Conservation (phyloP, 2,888 invertebrate species). For the Melanophora roralis region DNA sequence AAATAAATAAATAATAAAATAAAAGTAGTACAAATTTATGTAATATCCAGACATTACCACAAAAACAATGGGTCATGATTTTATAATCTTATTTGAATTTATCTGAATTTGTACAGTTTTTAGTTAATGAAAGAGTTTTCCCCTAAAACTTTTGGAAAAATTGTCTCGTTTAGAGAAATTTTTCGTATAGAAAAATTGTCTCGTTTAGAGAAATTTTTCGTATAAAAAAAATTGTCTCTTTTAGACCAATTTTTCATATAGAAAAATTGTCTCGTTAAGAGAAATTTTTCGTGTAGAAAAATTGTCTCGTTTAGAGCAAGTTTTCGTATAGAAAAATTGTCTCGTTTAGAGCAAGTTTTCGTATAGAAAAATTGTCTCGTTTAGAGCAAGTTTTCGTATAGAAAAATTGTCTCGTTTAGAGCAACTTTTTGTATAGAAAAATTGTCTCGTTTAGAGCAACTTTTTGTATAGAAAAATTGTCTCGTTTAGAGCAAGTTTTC, state of each 20-base stretch:
- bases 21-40: conserved; percentile 53
- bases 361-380: neutral
- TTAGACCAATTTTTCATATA: neutral
- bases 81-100: neutral
- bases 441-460: neutral
- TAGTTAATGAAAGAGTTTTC: no score
- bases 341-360: no score
- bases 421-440: neutral
- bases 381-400: neutral
- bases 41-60: conserved; percentile 21
- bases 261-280: neutral
- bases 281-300: neutral
- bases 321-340: neutral
- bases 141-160: neutral
- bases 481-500: neutral
- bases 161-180: neutral
- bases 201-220: neutral
- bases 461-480: neutral
- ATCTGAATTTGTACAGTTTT: no score
- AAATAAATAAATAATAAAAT: conserved; percentile 1
- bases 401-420: neutral
- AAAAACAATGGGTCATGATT: neutral
- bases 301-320: neutral
- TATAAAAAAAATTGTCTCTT: neutral
- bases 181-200: neutral